Percentiles rank a stretch among this genome's conserved stretches.
Evolutionary conservation across 2,797 vertebrate genomes (phyloP).

Genomic region (Mycteria americana): DNA sequence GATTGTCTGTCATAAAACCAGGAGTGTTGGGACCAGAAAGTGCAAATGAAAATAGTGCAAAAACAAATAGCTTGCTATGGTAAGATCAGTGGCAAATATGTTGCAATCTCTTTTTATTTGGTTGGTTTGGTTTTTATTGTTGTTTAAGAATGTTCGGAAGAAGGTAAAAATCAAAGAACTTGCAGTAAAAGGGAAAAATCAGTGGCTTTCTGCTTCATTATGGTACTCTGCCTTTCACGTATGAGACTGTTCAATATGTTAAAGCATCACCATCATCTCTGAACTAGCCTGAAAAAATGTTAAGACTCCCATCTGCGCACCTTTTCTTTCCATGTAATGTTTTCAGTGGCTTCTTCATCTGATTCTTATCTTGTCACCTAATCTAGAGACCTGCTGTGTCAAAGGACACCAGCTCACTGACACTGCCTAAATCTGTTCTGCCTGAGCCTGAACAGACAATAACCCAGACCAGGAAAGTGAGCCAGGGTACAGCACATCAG

Average conservation of each 20-base stretch:
- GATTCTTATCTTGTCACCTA: background rate
- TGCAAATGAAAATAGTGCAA: background rate
- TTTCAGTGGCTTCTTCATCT: background rate
- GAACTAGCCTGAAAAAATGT: background rate
- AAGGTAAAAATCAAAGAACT: background rate
- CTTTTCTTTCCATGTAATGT: background rate
- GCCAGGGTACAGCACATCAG: background rate
- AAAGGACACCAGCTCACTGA: background rate
- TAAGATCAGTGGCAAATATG: background rate
- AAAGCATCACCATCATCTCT: background rate
- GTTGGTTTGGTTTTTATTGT: background rate
- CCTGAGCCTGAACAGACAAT: background rate
- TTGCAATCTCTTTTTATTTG: background rate
- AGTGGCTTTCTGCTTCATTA: background rate
- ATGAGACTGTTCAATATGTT: background rate
- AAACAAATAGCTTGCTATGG: background rate
- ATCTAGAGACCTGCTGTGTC: background rate
- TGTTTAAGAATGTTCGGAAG: background rate
- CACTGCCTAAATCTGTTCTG: background rate
- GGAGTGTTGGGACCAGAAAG: background rate
- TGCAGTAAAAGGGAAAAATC: background rate
- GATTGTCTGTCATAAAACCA: background rate
- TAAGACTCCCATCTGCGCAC: background rate
- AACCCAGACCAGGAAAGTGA: background rate
- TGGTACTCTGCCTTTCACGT: background rate